Evolutionary conservation across 2,113 vertebrate genomes (phyloP), one percentile per base, ranked within the genome.

Genomic region (Sarotherodon lohbergeri): DNA sequence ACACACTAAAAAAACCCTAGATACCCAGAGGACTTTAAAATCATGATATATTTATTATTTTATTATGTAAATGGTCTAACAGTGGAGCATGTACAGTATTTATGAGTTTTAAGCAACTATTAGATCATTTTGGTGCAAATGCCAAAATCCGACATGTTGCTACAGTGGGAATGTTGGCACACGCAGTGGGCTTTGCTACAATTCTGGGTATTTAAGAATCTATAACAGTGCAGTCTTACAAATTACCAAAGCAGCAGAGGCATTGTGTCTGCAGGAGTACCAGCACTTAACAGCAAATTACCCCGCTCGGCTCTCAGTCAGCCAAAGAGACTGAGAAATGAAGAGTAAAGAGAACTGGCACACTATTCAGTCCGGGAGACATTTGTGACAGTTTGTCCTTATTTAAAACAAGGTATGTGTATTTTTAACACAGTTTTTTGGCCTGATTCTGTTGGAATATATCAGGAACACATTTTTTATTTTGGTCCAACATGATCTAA

Each of bases 51-150:
- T 83, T 94, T 36, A 92, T 92, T 68, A 22, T 39, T 86, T 63
- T 91, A 93, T 88, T 4, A 93, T 94, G 89, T n/a, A 86, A 92
- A 86, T 85, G 80, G 80, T 0, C 89, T 88, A 73, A 89, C 88
- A 83, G 78, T 27, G 50, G 73, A 83, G 71, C 34, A 61, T 39
- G 27, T 34, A 34, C 71, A 50, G 43, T 80, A 90, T 89, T 89
- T 66, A 59, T 90, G 86, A 81, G 82, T 66, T 68, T 61, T 41
- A 22, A 78, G 27, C 19, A 73, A 78, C 46, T 78, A n/a, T 78
- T 78, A 78, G 46, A 52, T 13, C 0, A n/a, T 66, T 48, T 80
- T 39, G 22, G 29, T 36, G 19, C 39, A 80, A 48, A 50, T 80
- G 32, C 5, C 27, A 61, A n/a, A 9, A 80, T 73, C 27, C 85